phyloP scores from a whole-genome alignment of 37 sponge, comb jelly and placozoan species.

The Aphrocallistes beatrix region DNA sequence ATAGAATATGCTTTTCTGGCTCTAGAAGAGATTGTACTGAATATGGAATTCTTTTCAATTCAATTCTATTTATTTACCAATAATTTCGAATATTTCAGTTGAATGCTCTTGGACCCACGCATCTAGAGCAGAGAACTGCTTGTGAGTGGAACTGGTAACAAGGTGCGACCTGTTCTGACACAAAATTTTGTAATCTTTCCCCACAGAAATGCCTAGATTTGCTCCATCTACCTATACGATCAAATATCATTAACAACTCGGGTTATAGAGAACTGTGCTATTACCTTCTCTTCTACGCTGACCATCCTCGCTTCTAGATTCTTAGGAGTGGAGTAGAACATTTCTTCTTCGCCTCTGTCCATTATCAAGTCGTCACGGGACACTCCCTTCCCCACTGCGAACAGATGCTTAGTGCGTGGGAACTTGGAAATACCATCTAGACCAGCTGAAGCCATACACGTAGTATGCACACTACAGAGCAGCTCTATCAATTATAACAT shows the following conservation, averaged over 20 bases:
- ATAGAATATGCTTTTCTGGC: slow-evolving; percentile 53
- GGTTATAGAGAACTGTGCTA: neutral
- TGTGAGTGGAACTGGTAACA: slow-evolving; percentile 60
- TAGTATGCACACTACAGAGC: neutral
- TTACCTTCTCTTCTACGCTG: slow-evolving; percentile 63
- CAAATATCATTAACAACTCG: neutral
- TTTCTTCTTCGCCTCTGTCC: slow-evolving; percentile 51
- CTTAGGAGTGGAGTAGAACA: slow-evolving; percentile 39
- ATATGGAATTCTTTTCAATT: neutral
- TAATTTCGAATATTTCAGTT: slow-evolving; percentile 31
- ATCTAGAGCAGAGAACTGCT: slow-evolving; percentile 65
- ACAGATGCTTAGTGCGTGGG: slow-evolving; percentile 69
- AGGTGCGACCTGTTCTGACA: slow-evolving; percentile 74
- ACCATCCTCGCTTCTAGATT: slow-evolving; percentile 20
- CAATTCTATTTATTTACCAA: neutral
- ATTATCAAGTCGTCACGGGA: slow-evolving; percentile 78
- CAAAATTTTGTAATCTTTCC: slow-evolving; percentile 21
- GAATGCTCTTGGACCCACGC: slow-evolving; percentile 63
- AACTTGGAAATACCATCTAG: slow-evolving; percentile 52
- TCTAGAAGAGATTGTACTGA: slow-evolving; percentile 15
- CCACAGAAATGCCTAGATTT: slow-evolving; percentile 75
- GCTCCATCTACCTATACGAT: slow-evolving; percentile 52
- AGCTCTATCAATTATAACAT: too few relatives aligned
- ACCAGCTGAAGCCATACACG: neutral
- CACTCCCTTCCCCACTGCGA: slow-evolving; percentile 70